phyloP scores from a whole-genome alignment of 1,140 invertebrate species.

The Pseudobourletiella spinata region DNA sequence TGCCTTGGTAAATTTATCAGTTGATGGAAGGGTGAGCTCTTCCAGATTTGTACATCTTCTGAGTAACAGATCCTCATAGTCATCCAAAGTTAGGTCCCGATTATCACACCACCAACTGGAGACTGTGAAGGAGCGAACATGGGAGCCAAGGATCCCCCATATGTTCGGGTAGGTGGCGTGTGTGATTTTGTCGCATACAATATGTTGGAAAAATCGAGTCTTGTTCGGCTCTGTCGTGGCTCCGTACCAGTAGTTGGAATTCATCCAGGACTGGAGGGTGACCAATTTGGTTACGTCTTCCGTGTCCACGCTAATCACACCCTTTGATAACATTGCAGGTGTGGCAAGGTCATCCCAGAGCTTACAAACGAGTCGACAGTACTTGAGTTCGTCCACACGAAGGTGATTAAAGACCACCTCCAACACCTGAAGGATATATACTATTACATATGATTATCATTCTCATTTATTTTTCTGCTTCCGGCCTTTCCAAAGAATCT shows the following conservation, averaged over 20 bases:
- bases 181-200: background rate
- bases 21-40: background rate
- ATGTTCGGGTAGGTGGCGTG: background rate
- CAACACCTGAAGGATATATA: no score
- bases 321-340: background rate
- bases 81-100: background rate
- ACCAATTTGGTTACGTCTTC: background rate
- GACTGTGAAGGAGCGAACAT: background rate
- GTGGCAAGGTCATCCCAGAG: background rate
- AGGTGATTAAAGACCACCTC: background rate
- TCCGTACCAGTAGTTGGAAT: no score
- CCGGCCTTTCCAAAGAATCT: no score
- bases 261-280: background rate
- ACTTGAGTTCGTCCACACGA: background rate
- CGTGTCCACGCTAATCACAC: background rate
- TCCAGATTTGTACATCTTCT: background rate
- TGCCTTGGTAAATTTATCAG: background rate
- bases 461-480: no score
- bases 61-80: background rate
- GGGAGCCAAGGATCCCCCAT: background rate
- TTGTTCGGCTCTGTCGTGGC: no score
- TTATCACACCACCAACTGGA: background rate
- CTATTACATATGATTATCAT: no score
- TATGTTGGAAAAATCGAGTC: no score
- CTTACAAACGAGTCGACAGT: background rate